Percentiles rank a stretch among this genome's conserved stretches.
These are phyloP conservation scores for Sterna hirundo DNA, from an alignment of 2,113 vertebrate genomes.

Conservation along the genomic window DNA sequence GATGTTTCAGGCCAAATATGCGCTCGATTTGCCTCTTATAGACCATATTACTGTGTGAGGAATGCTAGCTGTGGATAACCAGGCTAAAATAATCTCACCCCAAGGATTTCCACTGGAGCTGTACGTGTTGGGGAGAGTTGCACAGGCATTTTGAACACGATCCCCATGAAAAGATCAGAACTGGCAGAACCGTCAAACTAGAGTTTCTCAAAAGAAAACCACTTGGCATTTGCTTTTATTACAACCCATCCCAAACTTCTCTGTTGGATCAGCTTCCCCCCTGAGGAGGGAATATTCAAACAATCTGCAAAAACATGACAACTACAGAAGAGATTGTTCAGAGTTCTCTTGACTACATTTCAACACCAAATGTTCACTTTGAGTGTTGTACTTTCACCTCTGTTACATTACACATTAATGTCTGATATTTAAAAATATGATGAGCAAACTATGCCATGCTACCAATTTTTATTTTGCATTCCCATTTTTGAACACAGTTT, in stretches of 20 bases:
- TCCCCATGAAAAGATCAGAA: neutral
- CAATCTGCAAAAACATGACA: neutral
- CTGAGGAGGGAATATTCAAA: neutral
- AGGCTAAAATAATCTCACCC: neutral
- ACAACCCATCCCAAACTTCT: neutral
- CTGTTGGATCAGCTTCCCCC: neutral
- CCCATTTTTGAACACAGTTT: neutral
- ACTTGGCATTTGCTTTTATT: neutral
- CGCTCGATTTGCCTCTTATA: neutral
- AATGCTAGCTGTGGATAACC: neutral
- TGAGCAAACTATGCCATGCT: neutral
- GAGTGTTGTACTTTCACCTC: conserved; percentile 39
- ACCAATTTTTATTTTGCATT: conserved; percentile 33
- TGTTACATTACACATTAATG: conserved; percentile 12
- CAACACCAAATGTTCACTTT: conserved; percentile 45
- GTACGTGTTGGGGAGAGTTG: neutral
- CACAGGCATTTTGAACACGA: neutral
- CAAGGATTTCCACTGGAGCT: neutral
- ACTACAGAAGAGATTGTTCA: conserved; percentile 19
- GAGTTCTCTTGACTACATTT: neutral
- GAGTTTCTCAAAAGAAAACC: neutral
- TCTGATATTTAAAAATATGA: neutral
- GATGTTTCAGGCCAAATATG: neutral
- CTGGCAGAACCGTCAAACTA: neutral
- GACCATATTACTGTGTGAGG: neutral